phyloP scores from a whole-genome alignment of 2,888 invertebrate species.

The Loripinus fragilis region DNA sequence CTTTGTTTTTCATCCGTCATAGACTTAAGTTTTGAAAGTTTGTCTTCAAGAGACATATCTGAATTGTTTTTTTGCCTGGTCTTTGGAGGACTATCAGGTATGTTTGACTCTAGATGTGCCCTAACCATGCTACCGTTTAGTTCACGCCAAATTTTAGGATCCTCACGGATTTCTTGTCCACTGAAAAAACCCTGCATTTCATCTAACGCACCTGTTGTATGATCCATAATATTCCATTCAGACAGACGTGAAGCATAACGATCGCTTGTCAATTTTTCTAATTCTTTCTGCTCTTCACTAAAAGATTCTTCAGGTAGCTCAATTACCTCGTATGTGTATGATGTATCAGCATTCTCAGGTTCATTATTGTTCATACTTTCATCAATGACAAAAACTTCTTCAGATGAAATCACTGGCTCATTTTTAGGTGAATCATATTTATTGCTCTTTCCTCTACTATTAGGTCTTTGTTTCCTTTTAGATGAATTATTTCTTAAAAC shows the following conservation, averaged over 20 bases:
- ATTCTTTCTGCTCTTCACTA: neutral
- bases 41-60: slow-evolving; percentile 45
- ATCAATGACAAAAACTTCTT: neutral
- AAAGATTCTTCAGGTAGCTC: slow-evolving; percentile 14
- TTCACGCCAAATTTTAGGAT: slow-evolving; percentile 44
- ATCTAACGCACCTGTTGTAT: slow-evolving; percentile 46
- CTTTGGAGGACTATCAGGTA: slow-evolving; percentile 4
- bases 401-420: neutral
- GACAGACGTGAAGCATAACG: neutral
- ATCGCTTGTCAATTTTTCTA: neutral
- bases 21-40: slow-evolving; percentile 52
- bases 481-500: neutral
- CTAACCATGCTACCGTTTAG: slow-evolving; percentile 43
- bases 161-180: slow-evolving; percentile 37
- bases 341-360: slow-evolving; percentile 8
- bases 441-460: slow-evolving; percentile 23
- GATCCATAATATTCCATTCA: neutral
- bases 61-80: slow-evolving; percentile 8
- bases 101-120: slow-evolving; percentile 34
- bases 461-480: slow-evolving; percentile 21
- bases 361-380: neutral
- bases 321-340: slow-evolving; percentile 38
- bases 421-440: slow-evolving; percentile 13
- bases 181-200: slow-evolving; percentile 53
- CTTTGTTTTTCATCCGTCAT: slow-evolving; percentile 55